phyloP scores from a whole-genome alignment of 2,888 invertebrate genomes.

The Rambutsinella grinnellia region DNA sequence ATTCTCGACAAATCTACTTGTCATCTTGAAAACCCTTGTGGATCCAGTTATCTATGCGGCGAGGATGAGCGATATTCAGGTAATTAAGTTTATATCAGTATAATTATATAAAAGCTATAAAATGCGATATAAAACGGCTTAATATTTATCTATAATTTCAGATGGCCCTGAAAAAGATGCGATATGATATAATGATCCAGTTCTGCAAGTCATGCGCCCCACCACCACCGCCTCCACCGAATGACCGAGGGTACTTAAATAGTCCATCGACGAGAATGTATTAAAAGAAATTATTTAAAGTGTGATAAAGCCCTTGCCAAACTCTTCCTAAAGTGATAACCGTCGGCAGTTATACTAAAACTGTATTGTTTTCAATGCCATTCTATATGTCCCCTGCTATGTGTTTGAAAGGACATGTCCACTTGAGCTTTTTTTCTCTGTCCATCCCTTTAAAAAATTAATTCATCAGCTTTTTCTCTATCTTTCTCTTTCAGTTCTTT shows the following conservation, averaged over 20 bases:
- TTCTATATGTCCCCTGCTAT: not conserved
- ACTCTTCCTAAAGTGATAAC: not conserved
- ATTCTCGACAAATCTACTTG: slow-evolving; percentile 72
- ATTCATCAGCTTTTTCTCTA: not conserved
- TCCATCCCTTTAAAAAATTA: not conserved
- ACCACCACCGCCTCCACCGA: slow-evolving; percentile 43
- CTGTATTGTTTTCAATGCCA: not conserved
- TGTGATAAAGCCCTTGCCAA: slow-evolving; percentile 25
- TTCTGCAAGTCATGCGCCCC: slow-evolving; percentile 59
- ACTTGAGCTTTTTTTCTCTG: not conserved
- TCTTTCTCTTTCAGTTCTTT: slow-evolving; percentile 53
- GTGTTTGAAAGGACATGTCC: not conserved
- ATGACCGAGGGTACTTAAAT: slow-evolving; percentile 57
- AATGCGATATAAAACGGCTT: too few relatives aligned
- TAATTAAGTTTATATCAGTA: slow-evolving; percentile 62
- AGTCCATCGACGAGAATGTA: slow-evolving; percentile 55
- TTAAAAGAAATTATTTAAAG: slow-evolving; percentile 15
- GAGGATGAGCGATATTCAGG: slow-evolving; percentile 77
- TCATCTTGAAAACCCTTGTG: slow-evolving; percentile 76
- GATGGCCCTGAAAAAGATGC: slow-evolving; percentile 65
- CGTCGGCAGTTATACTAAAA: not conserved
- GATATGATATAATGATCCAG: slow-evolving; percentile 54
- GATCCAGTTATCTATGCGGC: slow-evolving; percentile 79
- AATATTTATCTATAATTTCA: slow-evolving; percentile 40
- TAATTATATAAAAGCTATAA: not conserved